These are phyloP conservation scores for Phyllotis vaccarum DNA, from an alignment of 2,797 vertebrate genomes.

Conservation along the genomic window DNA sequence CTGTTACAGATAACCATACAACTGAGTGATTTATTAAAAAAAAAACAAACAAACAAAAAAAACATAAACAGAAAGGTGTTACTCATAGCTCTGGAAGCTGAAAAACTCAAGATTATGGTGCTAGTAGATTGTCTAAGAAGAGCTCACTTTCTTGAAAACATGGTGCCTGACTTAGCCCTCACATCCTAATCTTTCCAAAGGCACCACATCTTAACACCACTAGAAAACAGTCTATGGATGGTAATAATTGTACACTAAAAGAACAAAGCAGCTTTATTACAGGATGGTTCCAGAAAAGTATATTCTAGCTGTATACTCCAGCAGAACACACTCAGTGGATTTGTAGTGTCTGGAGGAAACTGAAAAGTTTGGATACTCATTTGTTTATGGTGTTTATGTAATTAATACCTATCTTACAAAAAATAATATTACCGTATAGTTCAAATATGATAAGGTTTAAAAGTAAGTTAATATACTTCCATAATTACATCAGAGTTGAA, in stretches of 20 bases:
- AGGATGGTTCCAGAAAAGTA: neutral
- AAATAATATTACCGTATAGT: constrained; percentile 22
- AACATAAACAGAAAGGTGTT: neutral
- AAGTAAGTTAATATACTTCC: neutral
- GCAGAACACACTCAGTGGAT: neutral
- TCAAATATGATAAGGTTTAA: constrained; percentile 29
- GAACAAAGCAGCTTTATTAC: neutral
- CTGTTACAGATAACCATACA: neutral
- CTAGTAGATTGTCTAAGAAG: neutral
- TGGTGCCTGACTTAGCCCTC: neutral
- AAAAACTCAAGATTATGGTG: neutral
- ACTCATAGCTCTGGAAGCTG: neutral
- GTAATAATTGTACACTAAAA: neutral
- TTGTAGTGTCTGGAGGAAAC: neutral
- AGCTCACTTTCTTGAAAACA: neutral
- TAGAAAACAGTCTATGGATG: neutral
- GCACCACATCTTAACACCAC: neutral
- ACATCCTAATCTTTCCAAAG: neutral
- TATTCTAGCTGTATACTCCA: neutral
- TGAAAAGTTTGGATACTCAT: neutral
- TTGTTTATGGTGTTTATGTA: neutral
- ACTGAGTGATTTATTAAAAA: neutral
- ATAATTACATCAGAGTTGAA: constrained; percentile 6
- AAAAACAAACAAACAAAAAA: no score
- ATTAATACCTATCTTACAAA: constrained; percentile 18